These are phyloP conservation scores for Limnephilus lunatus DNA, from an alignment of 2,888 invertebrate species.

Conservation along the genomic window DNA sequence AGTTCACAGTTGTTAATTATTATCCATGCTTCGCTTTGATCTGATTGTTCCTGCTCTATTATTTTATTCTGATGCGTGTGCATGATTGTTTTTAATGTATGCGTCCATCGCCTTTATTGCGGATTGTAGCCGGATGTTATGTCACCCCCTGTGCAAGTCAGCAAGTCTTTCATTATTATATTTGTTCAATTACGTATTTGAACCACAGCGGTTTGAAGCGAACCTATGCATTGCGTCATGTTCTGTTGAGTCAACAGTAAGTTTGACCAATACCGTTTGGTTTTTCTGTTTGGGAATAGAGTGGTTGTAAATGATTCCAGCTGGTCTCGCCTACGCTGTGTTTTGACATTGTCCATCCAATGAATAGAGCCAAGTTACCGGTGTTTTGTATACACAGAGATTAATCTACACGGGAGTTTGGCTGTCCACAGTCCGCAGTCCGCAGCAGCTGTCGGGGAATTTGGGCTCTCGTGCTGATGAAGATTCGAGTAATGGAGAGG, in stretches of 20 bases:
- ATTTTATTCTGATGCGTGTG: not conserved
- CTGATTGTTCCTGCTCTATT: conserved; percentile 3
- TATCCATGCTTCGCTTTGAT: not conserved
- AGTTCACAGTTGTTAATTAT: not conserved
- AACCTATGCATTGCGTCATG: not conserved
- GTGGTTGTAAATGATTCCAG: not conserved
- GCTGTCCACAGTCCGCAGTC: not conserved
- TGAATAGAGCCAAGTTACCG: not conserved
- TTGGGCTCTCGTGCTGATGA: not conserved
- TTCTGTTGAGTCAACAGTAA: not conserved
- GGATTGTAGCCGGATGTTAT: conserved; percentile 3
- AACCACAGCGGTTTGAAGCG: not conserved
- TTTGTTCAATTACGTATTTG: not conserved
- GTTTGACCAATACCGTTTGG: not conserved
- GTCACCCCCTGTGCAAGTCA: not conserved
- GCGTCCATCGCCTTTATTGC: not conserved
- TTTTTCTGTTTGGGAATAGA: not conserved
- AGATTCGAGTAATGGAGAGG: conserved; percentile 12
- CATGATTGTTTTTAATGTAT: not conserved
- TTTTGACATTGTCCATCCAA: not conserved
- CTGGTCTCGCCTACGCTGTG: not conserved
- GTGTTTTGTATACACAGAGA: not conserved
- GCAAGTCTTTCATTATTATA: not conserved
- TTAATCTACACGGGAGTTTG: not conserved
- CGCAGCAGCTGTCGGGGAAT: not conserved